These are phyloP conservation scores for Brachirus orientalis DNA, from an alignment of 2,113 vertebrate species.

Conservation along the genomic window DNA sequence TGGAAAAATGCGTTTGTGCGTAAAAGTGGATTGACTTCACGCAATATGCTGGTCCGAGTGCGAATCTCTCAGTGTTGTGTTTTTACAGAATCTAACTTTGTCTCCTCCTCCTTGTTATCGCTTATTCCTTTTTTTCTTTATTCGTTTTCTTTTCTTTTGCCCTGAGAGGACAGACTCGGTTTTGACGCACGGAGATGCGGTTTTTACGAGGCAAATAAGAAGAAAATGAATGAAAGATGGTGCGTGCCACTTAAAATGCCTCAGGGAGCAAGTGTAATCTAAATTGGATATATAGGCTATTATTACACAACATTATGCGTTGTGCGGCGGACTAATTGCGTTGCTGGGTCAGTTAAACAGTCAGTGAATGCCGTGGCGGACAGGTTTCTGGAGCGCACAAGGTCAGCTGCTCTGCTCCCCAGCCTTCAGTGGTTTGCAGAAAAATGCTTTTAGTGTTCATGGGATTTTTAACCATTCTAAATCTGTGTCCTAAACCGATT, in stretches of 20 bases:
- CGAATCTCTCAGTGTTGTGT: background rate
- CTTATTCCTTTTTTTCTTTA: background rate
- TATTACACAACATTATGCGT: slow-evolving; percentile 81
- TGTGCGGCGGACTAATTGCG: slow-evolving; percentile 77
- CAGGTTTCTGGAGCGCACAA: slow-evolving; percentile 75
- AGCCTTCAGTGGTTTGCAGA: slow-evolving; percentile 57
- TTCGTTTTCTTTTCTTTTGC: no score
- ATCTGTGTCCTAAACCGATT: slow-evolving; percentile 87
- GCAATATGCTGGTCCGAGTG: background rate
- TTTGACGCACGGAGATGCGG: slow-evolving; percentile 61
- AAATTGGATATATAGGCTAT: slow-evolving; percentile 81
- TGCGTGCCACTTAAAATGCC: slow-evolving; percentile 72
- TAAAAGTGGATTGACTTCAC: slow-evolving; percentile 16
- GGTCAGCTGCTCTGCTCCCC: slow-evolving; percentile 65
- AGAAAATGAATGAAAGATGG: slow-evolving; percentile 68
- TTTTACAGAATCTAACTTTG: slow-evolving; percentile 29
- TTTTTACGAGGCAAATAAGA: slow-evolving; percentile 41
- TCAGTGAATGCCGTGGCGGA: slow-evolving; percentile 73
- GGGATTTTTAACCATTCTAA: slow-evolving; percentile 80
- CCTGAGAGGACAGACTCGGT: slow-evolving; percentile 18
- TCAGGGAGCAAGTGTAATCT: slow-evolving; percentile 76
- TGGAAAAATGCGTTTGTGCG: slow-evolving; percentile 6
- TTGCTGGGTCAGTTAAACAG: slow-evolving; percentile 75
- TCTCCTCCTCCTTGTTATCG: slow-evolving; percentile 16
- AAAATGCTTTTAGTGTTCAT: slow-evolving; percentile 77